Conservation (phyloP, 1,140 invertebrate species). For the Bathynomus jamesi region DNA sequence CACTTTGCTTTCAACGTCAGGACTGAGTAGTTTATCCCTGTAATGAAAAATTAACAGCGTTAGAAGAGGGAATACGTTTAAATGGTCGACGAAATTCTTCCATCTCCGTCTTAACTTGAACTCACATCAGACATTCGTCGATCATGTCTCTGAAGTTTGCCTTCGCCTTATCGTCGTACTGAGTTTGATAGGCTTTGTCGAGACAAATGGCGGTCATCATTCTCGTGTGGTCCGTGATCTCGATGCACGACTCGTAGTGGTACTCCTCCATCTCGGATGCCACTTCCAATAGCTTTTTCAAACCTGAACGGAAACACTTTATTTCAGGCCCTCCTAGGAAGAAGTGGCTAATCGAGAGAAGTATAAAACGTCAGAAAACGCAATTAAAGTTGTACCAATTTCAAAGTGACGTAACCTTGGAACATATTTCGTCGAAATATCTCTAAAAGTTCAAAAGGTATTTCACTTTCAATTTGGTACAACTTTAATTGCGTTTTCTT, state of each 20-base stretch:
- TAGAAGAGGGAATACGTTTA: too few relatives aligned
- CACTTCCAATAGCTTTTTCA: constrained; percentile 74
- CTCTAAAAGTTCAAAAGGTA: too few relatives aligned
- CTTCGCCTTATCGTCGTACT: constrained; percentile 79
- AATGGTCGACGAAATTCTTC: too few relatives aligned
- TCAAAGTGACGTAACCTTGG: too few relatives aligned
- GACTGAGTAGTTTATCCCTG: constrained; percentile 61
- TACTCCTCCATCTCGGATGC: constrained; percentile 83
- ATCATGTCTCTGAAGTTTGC: constrained; percentile 68
- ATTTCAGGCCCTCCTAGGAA: too few relatives aligned
- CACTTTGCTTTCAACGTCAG: constrained; percentile 85
- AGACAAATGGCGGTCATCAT: constrained; percentile 81
- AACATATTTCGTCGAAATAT: too few relatives aligned
- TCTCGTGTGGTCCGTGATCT: constrained; percentile 73
- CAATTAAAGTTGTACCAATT: too few relatives aligned
- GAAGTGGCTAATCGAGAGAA: too few relatives aligned
- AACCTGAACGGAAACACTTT: constrained; percentile 35
- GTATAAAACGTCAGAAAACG: too few relatives aligned
- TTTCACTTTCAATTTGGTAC: too few relatives aligned
- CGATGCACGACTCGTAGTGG: constrained; percentile 83
- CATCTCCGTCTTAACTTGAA: background rate
- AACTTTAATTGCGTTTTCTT: too few relatives aligned
- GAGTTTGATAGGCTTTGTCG: constrained; percentile 83
- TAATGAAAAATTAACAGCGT: background rate
- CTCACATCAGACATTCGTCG: constrained; percentile 67